Conservation (phyloP, 2,888 invertebrate genomes). For the Lasiommata megera region DNA sequence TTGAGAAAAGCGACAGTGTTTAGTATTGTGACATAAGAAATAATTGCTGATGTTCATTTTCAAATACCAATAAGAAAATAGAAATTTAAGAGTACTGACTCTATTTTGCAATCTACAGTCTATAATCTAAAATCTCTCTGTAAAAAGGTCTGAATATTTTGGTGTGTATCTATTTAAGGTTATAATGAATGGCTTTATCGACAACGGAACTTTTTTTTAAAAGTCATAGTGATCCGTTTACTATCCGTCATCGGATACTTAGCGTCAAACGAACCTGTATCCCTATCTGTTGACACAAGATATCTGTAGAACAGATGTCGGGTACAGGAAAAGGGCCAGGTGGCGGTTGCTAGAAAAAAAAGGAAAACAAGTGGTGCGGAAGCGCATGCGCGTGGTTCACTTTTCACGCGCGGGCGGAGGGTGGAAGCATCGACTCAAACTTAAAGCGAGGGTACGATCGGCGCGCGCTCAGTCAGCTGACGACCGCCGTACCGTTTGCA, state of each 20-base stretch:
- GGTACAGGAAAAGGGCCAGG: conserved; percentile 42
- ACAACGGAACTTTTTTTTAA: background rate
- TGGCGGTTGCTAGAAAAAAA: conserved; percentile 36
- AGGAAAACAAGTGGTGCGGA: conserved; percentile 55
- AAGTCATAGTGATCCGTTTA: conserved; percentile 18
- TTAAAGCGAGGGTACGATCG: conserved; percentile 63
- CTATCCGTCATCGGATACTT: conserved; percentile 30
- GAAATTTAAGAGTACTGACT: too few species aligned
- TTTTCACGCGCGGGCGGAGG: conserved; percentile 71
- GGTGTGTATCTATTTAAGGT: too few species aligned
- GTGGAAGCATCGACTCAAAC: conserved; percentile 68
- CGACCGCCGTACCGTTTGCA: conserved; percentile 54
- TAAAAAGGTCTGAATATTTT: too few species aligned
- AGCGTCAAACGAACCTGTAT: conserved; percentile 34
- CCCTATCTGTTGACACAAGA: conserved; percentile 40
- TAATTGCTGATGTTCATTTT: too few species aligned
- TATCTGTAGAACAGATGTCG: conserved; percentile 46
- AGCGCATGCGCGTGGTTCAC: conserved; percentile 65
- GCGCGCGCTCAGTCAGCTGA: conserved; percentile 80
- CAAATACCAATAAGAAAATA: too few species aligned
- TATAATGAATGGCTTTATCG: too few species aligned
- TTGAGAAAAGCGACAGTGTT: too few species aligned
- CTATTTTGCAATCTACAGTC: too few species aligned
- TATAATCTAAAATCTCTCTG: too few species aligned
- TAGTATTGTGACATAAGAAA: too few species aligned